Evolutionary conservation across 2,888 invertebrate species (phyloP), one percentile per base, ranked within the genome.

Genomic region (Molorchus minor): DNA sequence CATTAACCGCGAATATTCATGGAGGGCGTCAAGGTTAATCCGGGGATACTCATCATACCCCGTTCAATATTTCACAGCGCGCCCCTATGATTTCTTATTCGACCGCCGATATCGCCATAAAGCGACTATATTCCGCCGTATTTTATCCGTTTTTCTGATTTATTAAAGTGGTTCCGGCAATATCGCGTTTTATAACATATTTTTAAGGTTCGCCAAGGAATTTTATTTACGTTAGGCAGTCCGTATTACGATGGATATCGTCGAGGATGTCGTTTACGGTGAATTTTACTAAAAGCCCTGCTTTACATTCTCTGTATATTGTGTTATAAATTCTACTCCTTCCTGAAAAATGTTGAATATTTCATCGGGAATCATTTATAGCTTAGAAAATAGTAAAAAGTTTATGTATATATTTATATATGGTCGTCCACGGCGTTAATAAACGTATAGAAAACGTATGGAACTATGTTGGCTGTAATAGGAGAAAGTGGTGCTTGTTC

Each of bases 81-180:
- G n/a, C 25, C 36, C 52, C 41, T 30, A 36, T 52, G 41, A 52
- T 52, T 52, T 40, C 52, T 30, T 41, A 40, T 52, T 41, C 10
- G 52, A 4, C 17, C 10, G 25, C 25, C 20, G 47, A 25, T 49
- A 49, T 15, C 13, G 36, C 49, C 36, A 25, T 21, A 38, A 49
- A 49, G 15, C 21, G 33, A 33, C 12, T 49, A 38, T 12, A 38
- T 49, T n/a, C 21, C 47, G 16, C 36, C 13, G 21, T 49, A 49
- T 49, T 29, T 49, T 36, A 49, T 36, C 19, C 47, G 13, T 16
- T 49, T 36, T 49, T 49, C 21, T 49, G 47, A 49, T 49, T 49
- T 49, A 49, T 17, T 33, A 4, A 35, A 36, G 36, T 49, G 36
- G 20, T 49, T 49, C 20, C 12, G 20, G 10, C 13, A 12, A 49